These are phyloP conservation scores for Aleiodes sp. DNA, from an alignment of 1,140 invertebrate species.

Conservation along the genomic window DNA sequence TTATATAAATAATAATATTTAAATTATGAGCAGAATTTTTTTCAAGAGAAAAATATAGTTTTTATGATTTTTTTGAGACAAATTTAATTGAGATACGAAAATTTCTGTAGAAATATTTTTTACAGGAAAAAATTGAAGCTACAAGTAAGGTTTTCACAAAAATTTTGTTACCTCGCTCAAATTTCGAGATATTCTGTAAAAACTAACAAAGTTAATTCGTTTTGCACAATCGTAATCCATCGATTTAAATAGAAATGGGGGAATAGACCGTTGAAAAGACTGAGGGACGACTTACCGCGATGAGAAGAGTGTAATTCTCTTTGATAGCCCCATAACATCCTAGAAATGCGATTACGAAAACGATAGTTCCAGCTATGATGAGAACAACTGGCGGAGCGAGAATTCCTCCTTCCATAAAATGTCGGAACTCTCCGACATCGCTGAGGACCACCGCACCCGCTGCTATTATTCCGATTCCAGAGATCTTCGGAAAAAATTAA, in stretches of 20 bases:
- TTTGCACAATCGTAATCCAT: background rate
- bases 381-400: constrained; percentile 72
- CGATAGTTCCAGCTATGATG: constrained; percentile 73
- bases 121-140: too few relatives aligned
- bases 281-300: constrained; percentile 70
- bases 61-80: too few relatives aligned
- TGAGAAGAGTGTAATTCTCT: constrained; percentile 74
- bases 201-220: background rate
- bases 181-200: too few relatives aligned
- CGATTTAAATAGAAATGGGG: too few relatives aligned
- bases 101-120: too few relatives aligned
- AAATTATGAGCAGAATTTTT: too few relatives aligned
- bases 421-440: constrained; percentile 68
- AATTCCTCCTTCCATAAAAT: constrained; percentile 70
- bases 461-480: constrained; percentile 70
- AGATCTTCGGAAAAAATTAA: constrained; percentile 64
- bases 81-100: too few relatives aligned
- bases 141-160: too few relatives aligned
- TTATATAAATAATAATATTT: background rate
- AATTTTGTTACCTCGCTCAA: too few relatives aligned
- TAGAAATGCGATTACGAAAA: constrained; percentile 76
- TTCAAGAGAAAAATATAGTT: too few relatives aligned
- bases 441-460: constrained; percentile 69
- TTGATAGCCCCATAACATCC: constrained; percentile 81
- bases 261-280: too few relatives aligned